Evolutionary conservation across 2,113 vertebrate genomes (phyloP), one percentile per base, ranked within the genome.

Genomic region (Cynoglossus semilaevis): DNA sequence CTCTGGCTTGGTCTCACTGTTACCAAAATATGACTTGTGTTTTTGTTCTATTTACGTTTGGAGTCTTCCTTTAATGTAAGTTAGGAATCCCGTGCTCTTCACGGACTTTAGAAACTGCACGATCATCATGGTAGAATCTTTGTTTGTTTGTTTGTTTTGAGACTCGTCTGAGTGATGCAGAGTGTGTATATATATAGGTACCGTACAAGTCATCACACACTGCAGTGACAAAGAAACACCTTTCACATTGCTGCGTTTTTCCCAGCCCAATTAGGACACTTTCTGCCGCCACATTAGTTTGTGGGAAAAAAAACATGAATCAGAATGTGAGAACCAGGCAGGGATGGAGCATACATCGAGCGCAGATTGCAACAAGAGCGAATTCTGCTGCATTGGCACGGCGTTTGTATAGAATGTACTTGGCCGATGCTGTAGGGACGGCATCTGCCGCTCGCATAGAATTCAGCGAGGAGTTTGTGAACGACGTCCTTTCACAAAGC

Each of bases 401-500:
- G 42, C 43, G 56, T 19, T 66, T 40, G 55, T 52, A 69, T 62
- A 44, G 69, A 22, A 52, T 54, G 59, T 71, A 72, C 58, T 67
- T 42, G 19, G 62, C 40, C 67, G 55, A 73, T n/a, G 22, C 22
- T 6, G 74, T 66, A 77, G 54, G 63, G 50, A 60, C 7, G 53
- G 68, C 87, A 86, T 84, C 84, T 84, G 84, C 75, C 75, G 41
- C 77, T 59, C 58, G 70, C 80, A 69, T 74, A 77, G 52, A 77
- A 73, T 81, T 72, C 75, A 79, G 72, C 69, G 77, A 75, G 76
- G 60, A 76, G 36, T 66, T 47, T 53, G 62, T 57, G 63, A 54
- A 65, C 48, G 71, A 63, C 82, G 67, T 72, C 73, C 70, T 72
- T 69, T 80, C 73, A 64, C 74, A 58, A 47, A 78, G 72, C 74